Percentiles rank a stretch among this genome's conserved stretches.
Conservation (phyloP, 1,140 invertebrate genomes). For the Cepaea nemoralis region DNA sequence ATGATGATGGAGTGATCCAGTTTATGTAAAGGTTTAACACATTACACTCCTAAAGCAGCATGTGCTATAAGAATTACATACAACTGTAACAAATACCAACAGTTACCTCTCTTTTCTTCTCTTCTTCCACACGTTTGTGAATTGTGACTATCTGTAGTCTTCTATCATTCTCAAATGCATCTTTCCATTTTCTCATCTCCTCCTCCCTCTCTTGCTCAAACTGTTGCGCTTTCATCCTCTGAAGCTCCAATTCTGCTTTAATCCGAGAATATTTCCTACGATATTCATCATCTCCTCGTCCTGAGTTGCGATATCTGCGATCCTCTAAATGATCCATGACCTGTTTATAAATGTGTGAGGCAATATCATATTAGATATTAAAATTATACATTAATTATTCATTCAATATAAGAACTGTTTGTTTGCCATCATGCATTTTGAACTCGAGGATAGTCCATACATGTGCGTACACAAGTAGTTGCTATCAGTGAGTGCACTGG, state of each 20-base stretch:
- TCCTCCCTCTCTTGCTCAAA: conserved; percentile 40
- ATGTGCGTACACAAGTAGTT: too few species aligned
- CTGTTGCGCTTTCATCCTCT: conserved; percentile 31
- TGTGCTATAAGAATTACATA: background rate
- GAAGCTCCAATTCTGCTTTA: conserved; percentile 37
- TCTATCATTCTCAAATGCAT: conserved; percentile 43
- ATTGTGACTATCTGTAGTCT: conserved; percentile 35
- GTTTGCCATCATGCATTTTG: too few species aligned
- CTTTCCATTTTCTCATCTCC: conserved; percentile 43
- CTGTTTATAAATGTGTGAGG: background rate
- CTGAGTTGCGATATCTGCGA: conserved; percentile 37
- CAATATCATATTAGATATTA: conserved; percentile 3
- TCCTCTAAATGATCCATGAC: conserved; percentile 31
- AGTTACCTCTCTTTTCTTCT: conserved; percentile 45
- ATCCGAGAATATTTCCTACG: conserved; percentile 33
- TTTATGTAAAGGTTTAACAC: too few species aligned
- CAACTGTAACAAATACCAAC: background rate
- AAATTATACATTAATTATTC: too few species aligned
- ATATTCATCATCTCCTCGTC: conserved; percentile 36
- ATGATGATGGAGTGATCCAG: background rate
- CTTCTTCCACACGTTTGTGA: conserved; percentile 41
- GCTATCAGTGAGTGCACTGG: too few species aligned
- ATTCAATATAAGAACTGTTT: too few species aligned
- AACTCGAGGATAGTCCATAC: too few species aligned
- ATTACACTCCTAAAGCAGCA: background rate